Evolutionary conservation across 2,888 invertebrate species (phyloP), one percentile per base, ranked within the genome.

Genomic region (Nemotelus nigrinus): DNA sequence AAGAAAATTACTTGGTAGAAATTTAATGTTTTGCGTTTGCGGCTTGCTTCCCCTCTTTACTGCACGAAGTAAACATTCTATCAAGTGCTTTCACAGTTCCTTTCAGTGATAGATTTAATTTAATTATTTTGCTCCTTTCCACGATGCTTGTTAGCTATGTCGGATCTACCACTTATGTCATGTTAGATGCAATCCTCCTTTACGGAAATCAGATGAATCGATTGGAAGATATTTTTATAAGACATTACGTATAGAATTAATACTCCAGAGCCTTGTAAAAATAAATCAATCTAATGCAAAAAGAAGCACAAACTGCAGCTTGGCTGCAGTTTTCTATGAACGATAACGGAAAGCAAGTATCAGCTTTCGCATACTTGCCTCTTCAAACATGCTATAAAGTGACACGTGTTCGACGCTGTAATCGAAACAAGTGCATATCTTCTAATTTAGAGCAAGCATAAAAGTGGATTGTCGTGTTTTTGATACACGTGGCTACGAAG

Each of bases 91-190:
- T 79, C 70, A 74, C 67, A 74, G 78, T 67, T 78, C 68, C 78
- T 77, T 79, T 77, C 78, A 77, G 78, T 74, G 65, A 79, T 78
- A 77, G 78, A 79, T 79, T 79, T 79, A 78, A 79, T 79, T 79
- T 74, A 78, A 79, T 79, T 79, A 79, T 78, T 63, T 58, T 45
- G 25, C 50, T 65, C n/a, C 45, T 44, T 44, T 44, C 48, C 55
- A 10, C 43, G 43, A 7, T 45, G 44, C 45, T 65, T 45, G 65
- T 65, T 45, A 3, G 65, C 8, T 25, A 41, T 60, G 60, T 60
- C 60, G 41, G 41, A 41, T 60, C 41, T 60, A 60, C 60, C 7
- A 60, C 60, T 60, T 60, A 39, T 43, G 60, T 43, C n/a, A 41
- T 3, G 60, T n/a, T 60, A 39, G n/a, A 58, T 58, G 25, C 58